A percentile compares a stretch with the other conserved stretches of the same genome.
Conservation (phyloP, 2,888 invertebrate species). For the Agapostemon virescens region DNA sequence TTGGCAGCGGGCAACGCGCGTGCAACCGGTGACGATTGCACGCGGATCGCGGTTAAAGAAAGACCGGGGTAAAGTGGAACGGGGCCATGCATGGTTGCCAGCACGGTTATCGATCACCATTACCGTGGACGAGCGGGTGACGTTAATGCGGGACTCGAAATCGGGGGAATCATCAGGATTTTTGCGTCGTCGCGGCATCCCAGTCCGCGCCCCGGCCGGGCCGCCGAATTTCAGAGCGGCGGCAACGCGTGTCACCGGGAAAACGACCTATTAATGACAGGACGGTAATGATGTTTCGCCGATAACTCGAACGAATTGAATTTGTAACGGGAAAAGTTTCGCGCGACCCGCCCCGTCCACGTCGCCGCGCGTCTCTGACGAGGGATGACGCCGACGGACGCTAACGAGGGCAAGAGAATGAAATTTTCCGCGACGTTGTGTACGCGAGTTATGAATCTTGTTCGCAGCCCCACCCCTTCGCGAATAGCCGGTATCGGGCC, state of each 20-base stretch:
- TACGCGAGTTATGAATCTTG: slow-evolving; percentile 44
- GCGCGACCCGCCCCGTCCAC: background rate
- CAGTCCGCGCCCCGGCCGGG: slow-evolving; percentile 1
- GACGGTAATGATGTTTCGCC: slow-evolving; percentile 8
- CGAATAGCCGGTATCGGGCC: slow-evolving; percentile 26
- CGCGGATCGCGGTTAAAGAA: background rate
- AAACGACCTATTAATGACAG: slow-evolving; percentile 23
- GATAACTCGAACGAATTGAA: slow-evolving; percentile 35
- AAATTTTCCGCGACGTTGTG: slow-evolving; percentile 31
- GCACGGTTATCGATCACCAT: slow-evolving; percentile 36
- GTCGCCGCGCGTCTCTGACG: slow-evolving; percentile 6
- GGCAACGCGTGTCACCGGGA: slow-evolving; percentile 3
- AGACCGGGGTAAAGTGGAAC: slow-evolving; percentile 29
- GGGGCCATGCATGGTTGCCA: background rate
- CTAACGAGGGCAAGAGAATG: slow-evolving; percentile 21
- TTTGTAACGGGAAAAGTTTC: slow-evolving; percentile 27
- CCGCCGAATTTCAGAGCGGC: slow-evolving; percentile 1
- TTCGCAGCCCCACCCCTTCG: slow-evolving; percentile 5
- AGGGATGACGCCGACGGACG: background rate
- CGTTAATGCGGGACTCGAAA: slow-evolving; percentile 25
- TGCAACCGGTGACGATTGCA: slow-evolving; percentile 17
- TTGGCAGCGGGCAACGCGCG: background rate
- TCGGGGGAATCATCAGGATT: slow-evolving; percentile 1
- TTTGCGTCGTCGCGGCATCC: slow-evolving; percentile 1
- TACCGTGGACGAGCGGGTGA: slow-evolving; percentile 29